Base-by-base conservation (phyloP, 23 tunicate species). In the Styela clava region DNA sequence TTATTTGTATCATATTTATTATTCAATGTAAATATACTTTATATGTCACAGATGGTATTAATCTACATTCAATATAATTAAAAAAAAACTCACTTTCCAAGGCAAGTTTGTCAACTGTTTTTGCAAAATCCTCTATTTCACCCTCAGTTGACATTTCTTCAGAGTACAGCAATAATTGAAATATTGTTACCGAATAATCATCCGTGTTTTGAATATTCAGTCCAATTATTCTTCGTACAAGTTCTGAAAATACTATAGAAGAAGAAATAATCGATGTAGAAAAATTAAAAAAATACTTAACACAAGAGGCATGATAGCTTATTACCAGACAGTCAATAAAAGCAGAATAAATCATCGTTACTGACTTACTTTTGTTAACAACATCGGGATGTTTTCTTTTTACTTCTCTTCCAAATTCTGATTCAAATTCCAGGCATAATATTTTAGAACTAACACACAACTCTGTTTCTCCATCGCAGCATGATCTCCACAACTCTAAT, bases 21-120 rank as follows among this genome's bases (percentile, higher is more conserved):
- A n/a, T n/a, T n/a, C n/a, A n/a, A n/a, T n/a, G n/a, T n/a, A n/a
- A n/a, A n/a, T n/a, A n/a, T n/a, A n/a, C n/a, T n/a, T n/a, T n/a
- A n/a, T n/a, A n/a, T n/a, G n/a, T n/a, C n/a, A n/a, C n/a, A n/a
- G n/a, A n/a, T n/a, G n/a, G n/a, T n/a, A n/a, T n/a, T n/a, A n/a
- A n/a, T n/a, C n/a, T n/a, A n/a, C n/a, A n/a, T n/a, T n/a, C n/a
- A n/a, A n/a, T n/a, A n/a, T n/a, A n/a, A n/a, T n/a, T n/a, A n/a
- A n/a, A n/a, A n/a, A n/a, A n/a, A n/a, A n/a, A n/a, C 98, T 69
- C 81, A 93, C 98, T 84, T 88, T 93, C 98, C 51, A 65, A 79
- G n/a, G 89, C 94, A 24, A 93, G 89, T 79, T 85, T 85, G 33
- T 93, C 98, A 20, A 93, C 74, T 0, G 84, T 23, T 63, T 93